Base-by-base conservation (phyloP, 23 tunicate species). In the Clavelina lepadiformis region DNA sequence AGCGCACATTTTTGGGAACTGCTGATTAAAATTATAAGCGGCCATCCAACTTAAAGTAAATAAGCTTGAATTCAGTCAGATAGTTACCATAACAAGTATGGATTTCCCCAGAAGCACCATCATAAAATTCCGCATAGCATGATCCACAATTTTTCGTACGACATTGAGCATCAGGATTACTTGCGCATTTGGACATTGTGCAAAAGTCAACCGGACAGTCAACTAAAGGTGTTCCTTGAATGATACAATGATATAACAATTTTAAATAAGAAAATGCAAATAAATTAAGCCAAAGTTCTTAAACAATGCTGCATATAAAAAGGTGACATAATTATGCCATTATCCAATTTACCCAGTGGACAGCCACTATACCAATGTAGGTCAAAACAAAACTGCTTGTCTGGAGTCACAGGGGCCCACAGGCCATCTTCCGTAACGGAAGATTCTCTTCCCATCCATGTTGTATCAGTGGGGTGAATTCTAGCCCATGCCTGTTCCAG, bases 71-170 rank as follows among this genome's bases (percentile, higher is more conserved):
- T 41, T 28, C n/a, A n/a, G n/a, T n/a, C n/a, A n/a, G n/a, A n/a
- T n/a, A 65, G 83, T 26, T 53, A 86, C 95, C 95, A 58, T 69
- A 86, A 33, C 95, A 86, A 46, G 71, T 65, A 35, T 46, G 59
- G 20, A 78, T 49, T 31, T 86, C 95, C 51, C 95, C 95, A 47
- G 95, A 51, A 33, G 41, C 50, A 32, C 95, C 95, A 78, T 86
- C 65, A 44, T 58, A 86, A 72, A 78, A 86, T 49, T 86, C 80
- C 30, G 84, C 66, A 33, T 86, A 86, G 35, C 95, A 86, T 5
- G 85, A 56, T 1, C 95, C 95, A 50, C 95, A 86, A 38, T 78
- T 86, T 57, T 76, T 86, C 60, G 38, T 78, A 50, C 85, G 56
- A 45, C 95, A 86, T 62, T 69, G 80, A 5, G 95, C 85, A 38